A percentile compares a stretch with the other conserved stretches of the same genome.
Conservation (phyloP, 2,888 invertebrate species). For the Phengaris alcon region DNA sequence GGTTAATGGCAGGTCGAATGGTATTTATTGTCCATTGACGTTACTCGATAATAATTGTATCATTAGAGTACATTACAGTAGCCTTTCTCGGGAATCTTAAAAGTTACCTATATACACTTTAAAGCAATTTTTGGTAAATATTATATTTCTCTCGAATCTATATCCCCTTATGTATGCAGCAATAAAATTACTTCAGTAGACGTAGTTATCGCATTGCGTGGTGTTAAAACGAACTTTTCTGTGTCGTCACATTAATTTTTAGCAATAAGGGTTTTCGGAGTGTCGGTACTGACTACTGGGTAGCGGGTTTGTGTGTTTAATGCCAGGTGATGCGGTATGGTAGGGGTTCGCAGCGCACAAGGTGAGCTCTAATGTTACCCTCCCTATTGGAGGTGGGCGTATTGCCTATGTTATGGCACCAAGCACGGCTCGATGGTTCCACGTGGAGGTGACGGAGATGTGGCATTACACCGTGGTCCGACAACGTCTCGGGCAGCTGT, state of each 20-base stretch:
- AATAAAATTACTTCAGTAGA: slow-evolving; percentile 76
- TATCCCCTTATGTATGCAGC: slow-evolving; percentile 79
- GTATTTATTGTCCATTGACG: slow-evolving; percentile 79
- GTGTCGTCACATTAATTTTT: slow-evolving; percentile 40
- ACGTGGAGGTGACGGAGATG: slow-evolving; percentile 48
- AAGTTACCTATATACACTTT: slow-evolving; percentile 79
- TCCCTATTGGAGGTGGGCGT: slow-evolving; percentile 80
- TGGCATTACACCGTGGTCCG: background rate
- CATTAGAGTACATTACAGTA: slow-evolving; percentile 79
- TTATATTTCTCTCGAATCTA: slow-evolving; percentile 75
- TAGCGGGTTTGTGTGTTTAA: slow-evolving; percentile 45
- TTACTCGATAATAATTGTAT: slow-evolving; percentile 79
- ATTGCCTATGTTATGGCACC: slow-evolving; percentile 77
- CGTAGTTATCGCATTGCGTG: slow-evolving; percentile 67
- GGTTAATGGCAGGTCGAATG: slow-evolving; percentile 74
- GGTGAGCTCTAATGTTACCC: slow-evolving; percentile 77
- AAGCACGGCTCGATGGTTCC: slow-evolving; percentile 70
- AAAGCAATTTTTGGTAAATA: slow-evolving; percentile 76
- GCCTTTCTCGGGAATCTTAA: slow-evolving; percentile 78
- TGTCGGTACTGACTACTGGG: slow-evolving; percentile 2
- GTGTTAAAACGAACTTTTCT: slow-evolving; percentile 47
- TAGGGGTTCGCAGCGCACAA: slow-evolving; percentile 79
- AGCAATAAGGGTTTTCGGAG: slow-evolving; percentile 24
- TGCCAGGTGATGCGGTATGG: slow-evolving; percentile 57
- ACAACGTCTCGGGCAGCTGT: background rate